Conservation (phyloP, 1,140 invertebrate genomes). For the Tyrophagus putrescentiae region DNA sequence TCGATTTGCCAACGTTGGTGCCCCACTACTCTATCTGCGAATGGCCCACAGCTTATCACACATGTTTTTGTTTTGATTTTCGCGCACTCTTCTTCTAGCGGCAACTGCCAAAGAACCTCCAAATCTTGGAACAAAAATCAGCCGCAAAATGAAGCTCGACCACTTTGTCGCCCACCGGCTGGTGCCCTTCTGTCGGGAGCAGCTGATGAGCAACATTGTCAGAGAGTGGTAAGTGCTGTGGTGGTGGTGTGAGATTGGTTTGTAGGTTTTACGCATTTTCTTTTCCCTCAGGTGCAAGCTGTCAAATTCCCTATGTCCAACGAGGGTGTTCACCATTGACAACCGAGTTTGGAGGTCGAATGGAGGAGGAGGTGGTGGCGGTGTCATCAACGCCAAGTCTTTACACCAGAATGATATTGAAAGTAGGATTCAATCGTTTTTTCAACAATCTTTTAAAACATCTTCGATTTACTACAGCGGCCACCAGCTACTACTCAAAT, state of each 20-base stretch:
- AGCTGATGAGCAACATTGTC: neutral
- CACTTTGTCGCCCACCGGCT: neutral
- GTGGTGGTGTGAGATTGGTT: neutral
- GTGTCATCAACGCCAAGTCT: neutral
- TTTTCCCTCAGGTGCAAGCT: neutral
- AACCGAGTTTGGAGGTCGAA: too few species aligned
- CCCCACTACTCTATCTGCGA: neutral
- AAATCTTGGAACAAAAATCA: neutral
- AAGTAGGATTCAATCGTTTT: neutral
- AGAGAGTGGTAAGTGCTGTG: constrained; percentile 4
- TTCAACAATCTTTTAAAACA: neutral
- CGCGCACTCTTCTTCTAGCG: neutral
- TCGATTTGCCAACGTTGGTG: too few species aligned
- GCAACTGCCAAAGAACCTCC: neutral
- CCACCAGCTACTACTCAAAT: neutral
- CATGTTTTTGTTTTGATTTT: constrained; percentile 9
- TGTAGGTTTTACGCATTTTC: neutral
- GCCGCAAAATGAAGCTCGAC: neutral
- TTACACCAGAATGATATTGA: constrained; percentile 5
- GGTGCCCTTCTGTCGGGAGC: neutral
- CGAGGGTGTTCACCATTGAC: neutral
- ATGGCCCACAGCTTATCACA: neutral
- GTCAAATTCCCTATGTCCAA: neutral
- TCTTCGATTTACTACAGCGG: neutral
- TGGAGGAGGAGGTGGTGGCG: neutral